phyloP scores from a whole-genome alignment of 2,797 vertebrate genomes.

The Galagoides demidoff region DNA sequence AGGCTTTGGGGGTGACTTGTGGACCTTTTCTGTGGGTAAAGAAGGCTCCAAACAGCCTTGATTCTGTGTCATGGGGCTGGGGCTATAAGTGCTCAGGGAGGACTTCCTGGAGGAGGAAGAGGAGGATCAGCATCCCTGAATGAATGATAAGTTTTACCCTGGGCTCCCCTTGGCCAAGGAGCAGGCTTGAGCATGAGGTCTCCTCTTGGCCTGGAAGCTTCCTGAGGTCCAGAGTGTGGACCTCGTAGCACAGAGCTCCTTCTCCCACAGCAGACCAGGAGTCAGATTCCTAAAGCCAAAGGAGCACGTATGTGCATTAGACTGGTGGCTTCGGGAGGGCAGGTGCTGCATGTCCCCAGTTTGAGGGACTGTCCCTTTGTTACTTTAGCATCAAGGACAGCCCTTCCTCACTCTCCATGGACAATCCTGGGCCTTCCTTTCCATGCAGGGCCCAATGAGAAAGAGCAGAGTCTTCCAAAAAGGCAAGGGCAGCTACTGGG shows the following conservation, averaged over 20 bases:
- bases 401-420: background rate
- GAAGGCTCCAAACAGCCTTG: background rate
- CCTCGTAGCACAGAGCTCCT: accelerated
- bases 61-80: background rate
- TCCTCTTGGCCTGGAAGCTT: background rate
- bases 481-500: background rate
- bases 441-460: accelerated
- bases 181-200: accelerated
- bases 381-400: background rate
- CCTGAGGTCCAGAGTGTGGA: background rate
- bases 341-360: background rate
- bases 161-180: background rate
- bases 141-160: background rate
- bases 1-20: background rate
- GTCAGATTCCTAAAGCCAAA: background rate
- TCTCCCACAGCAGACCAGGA: too few species aligned
- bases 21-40: background rate
- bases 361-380: accelerated
- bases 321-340: background rate
- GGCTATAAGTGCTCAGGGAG: background rate
- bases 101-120: background rate
- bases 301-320: accelerated
- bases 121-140: background rate
- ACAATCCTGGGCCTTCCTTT: accelerated
- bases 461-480: background rate